Conservation (phyloP, 2,888 invertebrate genomes). For the Pristionchus japonicus region DNA sequence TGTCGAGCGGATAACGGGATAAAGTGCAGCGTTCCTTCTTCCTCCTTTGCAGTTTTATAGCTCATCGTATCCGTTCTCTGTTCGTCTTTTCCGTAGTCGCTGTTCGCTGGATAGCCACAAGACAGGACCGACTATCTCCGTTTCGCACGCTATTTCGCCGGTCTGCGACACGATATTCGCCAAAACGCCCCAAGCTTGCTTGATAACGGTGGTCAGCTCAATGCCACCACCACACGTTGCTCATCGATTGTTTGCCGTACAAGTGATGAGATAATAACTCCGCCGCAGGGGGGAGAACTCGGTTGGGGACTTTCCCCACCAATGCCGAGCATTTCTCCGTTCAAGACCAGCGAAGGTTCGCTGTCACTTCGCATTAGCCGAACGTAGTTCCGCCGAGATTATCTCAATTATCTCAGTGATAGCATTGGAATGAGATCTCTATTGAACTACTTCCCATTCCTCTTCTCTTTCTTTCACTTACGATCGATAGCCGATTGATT, state of each 20-base stretch:
- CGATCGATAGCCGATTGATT: not conserved
- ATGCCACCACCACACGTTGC: too few species aligned
- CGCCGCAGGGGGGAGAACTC: not conserved
- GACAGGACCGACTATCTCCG: not conserved
- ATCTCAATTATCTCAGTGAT: not conserved
- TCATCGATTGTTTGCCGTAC: not conserved
- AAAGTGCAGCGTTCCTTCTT: not conserved
- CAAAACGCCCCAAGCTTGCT: too few species aligned
- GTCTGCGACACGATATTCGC: too few species aligned
- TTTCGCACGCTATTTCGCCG: not conserved
- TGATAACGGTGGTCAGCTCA: too few species aligned
- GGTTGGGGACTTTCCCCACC: not conserved
- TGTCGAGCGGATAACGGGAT: not conserved
- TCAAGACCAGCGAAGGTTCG: not conserved
- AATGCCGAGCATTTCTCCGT: not conserved
- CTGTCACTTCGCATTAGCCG: not conserved
- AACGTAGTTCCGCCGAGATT: not conserved
- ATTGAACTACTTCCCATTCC: not conserved
- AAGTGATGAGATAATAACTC: not conserved
- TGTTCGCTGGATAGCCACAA: not conserved
- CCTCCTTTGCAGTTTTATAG: not conserved
- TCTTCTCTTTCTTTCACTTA: not conserved
- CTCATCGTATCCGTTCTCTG: not conserved
- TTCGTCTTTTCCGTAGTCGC: not conserved
- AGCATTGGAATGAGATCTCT: not conserved